These are phyloP conservation scores for Calliopsis andreniformis DNA, from an alignment of 1,140 invertebrate species.

Conservation along the genomic window DNA sequence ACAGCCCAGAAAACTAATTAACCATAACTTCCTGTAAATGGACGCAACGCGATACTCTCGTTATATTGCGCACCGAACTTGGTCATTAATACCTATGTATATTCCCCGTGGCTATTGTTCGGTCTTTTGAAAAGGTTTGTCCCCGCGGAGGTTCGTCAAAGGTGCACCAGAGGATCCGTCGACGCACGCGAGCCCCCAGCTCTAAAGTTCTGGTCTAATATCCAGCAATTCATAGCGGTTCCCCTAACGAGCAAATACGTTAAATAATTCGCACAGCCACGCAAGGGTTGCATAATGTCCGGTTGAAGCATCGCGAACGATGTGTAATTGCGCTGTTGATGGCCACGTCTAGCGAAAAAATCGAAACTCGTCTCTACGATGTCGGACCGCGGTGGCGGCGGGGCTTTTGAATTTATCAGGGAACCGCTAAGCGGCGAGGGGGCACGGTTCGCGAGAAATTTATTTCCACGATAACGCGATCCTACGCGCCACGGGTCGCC, in stretches of 20 bases:
- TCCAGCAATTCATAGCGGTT: background rate
- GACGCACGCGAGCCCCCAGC: background rate
- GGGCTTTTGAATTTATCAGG: background rate
- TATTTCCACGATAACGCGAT: conserved; percentile 28
- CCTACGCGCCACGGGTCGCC: background rate
- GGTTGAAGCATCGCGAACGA: background rate
- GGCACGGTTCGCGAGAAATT: conserved; percentile 29
- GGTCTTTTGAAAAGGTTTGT: background rate
- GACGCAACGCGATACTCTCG: conserved; percentile 49
- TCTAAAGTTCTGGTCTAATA: background rate
- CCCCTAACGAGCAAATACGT: background rate
- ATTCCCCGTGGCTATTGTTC: background rate
- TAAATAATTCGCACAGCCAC: conserved; percentile 5
- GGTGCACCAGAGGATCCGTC: background rate
- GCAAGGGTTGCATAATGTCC: conserved; percentile 27
- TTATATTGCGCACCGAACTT: background rate
- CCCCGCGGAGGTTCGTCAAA: background rate
- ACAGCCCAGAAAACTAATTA: conserved; percentile 57
- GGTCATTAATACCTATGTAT: conserved; percentile 31
- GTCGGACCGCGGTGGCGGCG: too few species aligned
- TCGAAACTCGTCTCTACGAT: background rate
- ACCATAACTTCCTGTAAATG: conserved; percentile 61
- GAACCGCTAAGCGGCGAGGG: background rate
- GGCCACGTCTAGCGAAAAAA: conserved; percentile 12
- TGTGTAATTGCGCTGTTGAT: conserved; percentile 16